Evolutionary conservation across 2,888 invertebrate species (phyloP).

Genomic region (Strigamia maritima): DNA sequence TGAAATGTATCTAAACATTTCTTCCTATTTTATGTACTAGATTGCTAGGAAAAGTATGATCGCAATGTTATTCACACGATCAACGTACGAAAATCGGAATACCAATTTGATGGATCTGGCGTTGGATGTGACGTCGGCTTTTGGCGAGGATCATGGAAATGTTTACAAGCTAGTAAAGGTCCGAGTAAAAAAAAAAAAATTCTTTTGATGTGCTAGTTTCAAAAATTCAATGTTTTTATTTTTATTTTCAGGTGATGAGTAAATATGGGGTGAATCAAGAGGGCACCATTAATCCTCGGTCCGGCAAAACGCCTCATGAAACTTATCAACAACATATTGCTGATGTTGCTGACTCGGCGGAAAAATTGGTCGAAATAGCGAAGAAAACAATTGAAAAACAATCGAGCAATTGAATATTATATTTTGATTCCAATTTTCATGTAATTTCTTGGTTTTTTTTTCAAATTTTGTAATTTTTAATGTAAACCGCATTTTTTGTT

Average conservation of each 20-base stretch:
- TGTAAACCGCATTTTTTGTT: too few relatives aligned
- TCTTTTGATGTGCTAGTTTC: background rate
- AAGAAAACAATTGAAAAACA: too few relatives aligned
- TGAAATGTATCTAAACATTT: too few relatives aligned
- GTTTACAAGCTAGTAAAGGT: background rate
- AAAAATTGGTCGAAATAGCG: background rate
- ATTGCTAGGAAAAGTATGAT: background rate
- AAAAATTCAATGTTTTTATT: background rate
- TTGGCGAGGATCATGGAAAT: background rate
- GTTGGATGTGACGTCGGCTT: background rate
- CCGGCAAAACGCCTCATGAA: background rate
- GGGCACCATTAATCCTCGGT: background rate
- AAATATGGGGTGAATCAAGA: background rate
- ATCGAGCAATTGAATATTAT: too few relatives aligned
- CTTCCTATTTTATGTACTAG: too few relatives aligned
- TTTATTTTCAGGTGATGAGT: background rate
- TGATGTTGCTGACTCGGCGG: background rate
- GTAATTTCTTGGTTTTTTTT: too few relatives aligned
- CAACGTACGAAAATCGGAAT: background rate
- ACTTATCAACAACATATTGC: background rate
- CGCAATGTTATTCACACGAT: background rate
- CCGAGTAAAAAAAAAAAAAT: too few relatives aligned
- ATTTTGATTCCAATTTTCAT: too few relatives aligned
- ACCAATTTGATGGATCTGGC: background rate
- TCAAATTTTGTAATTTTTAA: too few relatives aligned